Evolutionary conservation across 35 echinoderm and acorn worm species (phyloP), one percentile per base, ranked within the genome.

Genomic region (Ophiothrix spiculata): DNA sequence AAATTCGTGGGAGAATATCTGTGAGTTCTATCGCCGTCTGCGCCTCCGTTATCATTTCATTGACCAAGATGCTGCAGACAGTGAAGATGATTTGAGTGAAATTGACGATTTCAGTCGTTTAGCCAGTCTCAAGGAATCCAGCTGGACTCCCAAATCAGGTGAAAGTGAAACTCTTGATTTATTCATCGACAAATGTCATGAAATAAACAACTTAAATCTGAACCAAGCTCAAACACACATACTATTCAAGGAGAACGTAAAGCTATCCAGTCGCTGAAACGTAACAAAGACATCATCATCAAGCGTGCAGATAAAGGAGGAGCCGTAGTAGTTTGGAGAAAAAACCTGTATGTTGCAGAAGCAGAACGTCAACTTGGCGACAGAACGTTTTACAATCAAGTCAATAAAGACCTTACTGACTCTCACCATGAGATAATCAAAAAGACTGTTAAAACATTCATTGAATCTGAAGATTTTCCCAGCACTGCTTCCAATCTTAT

Each of bases 321-420:
- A 21, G 13, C 76, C 4, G 36, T 78, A 39, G 38, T 77, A 0
- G 73, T 77, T 28, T 69, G 74, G 39, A n/a, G n/a, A n/a, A 23
- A 39, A 36, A 33, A 88, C 25, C 64, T 88, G 33, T 88, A 88
- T 36, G 37, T 88, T 15, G 29, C 86, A 36, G 86, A 80, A 63
- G 76, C 39, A 0, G 86, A 88, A 35, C 38, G 86, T 1, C 86
- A 88, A 64, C n/a, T 80, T 11, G 38, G 39, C 0, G 86, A 88
- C 38, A 37, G n/a, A n/a, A n/a, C 33, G 21, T 8, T 77, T 56
- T 88, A 88, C 46, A 21, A 21, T 36, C 33, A 49, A 56, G 39
- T 88, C 0, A 28, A 56, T 34, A 14, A 79, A 0, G 86, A 79
- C 36, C 86, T 49, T 19, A 88, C 46, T 12, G 10, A 38, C 17